These are phyloP conservation scores for Drosophila ogumai DNA, from an alignment of 1,140 invertebrate species.

Conservation along the genomic window DNA sequence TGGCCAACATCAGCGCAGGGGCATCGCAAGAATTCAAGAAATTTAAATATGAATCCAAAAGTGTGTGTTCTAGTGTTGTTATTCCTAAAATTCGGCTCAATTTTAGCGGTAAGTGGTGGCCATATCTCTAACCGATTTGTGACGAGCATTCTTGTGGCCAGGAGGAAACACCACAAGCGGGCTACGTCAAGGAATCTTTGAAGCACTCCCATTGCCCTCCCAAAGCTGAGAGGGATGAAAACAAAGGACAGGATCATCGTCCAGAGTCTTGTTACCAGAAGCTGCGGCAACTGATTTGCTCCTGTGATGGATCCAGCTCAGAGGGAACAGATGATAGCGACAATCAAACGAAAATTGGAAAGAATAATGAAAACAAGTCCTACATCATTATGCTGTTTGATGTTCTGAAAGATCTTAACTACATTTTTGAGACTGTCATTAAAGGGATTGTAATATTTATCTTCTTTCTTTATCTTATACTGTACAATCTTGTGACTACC, in stretches of 20 bases:
- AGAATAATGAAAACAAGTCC: neutral
- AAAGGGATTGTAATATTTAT: neutral
- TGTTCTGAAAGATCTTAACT: neutral
- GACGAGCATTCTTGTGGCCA: neutral
- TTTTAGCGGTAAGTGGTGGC: neutral
- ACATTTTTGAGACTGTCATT: neutral
- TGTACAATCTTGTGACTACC: neutral
- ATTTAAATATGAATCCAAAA: neutral
- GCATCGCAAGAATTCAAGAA: neutral
- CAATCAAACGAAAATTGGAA: too few relatives aligned
- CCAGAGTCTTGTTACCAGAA: neutral
- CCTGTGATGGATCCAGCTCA: neutral
- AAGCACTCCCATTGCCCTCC: neutral
- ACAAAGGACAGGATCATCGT: neutral
- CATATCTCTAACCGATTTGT: neutral
- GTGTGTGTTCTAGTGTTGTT: neutral
- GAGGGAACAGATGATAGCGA: neutral
- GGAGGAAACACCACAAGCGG: neutral
- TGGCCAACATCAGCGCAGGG: neutral
- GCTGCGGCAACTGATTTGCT: neutral
- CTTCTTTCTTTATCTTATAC: neutral
- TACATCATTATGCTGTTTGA: neutral
- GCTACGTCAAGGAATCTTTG: neutral
- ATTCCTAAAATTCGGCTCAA: neutral
- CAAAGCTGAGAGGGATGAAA: neutral